Base-by-base conservation (phyloP, 37 sponge, comb jelly and placozoan genomes). In the Cladorhizidae sp. region DNA sequence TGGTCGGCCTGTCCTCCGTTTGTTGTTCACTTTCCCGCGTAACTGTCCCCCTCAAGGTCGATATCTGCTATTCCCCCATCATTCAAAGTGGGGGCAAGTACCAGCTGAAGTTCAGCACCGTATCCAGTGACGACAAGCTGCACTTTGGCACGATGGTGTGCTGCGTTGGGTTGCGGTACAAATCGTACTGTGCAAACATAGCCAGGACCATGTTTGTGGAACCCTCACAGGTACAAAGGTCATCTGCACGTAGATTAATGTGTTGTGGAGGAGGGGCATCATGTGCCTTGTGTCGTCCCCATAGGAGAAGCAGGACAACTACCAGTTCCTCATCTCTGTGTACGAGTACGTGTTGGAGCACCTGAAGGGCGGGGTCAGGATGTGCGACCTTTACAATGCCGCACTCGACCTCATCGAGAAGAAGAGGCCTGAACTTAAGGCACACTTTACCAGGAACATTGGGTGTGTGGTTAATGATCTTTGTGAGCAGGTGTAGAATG, bases 31-130 rank as follows among this genome's bases (percentile, higher is more conserved):
- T n/a, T n/a, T n/a, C n/a, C n/a, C n/a, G n/a, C n/a, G n/a, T n/a
- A n/a, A n/a, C n/a, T n/a, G n/a, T n/a, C n/a, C n/a, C n/a, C n/a
- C n/a, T 39, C 8, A 77, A 92, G 97, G 77, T 97, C 20, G 96
- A 95, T 58, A 81, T 91, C 17, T 95, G 95, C 67, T 98, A 95
- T 67, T 75, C 93, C 40, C 98, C 98, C 1, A 98, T 98, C 71
- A 83, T 98, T 52, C 98, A 98, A 76, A 93, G 94, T 79, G 93
- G 94, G 2, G 92, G 92, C 8, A 70, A 93, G 5, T 95, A 89
- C 72, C 89, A 90, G 76, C 91, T 98, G 76, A 98, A 95, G 72
- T 98, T 98, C 85, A 96, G 97, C 86, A 85, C 85, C 49, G 91
- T 90, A 64, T 88, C 92, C 74, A 74, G 78, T 71, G 94, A 98